Evolutionary conservation across 2,888 invertebrate species (phyloP).

Genomic region (Epinotia nisella): DNA sequence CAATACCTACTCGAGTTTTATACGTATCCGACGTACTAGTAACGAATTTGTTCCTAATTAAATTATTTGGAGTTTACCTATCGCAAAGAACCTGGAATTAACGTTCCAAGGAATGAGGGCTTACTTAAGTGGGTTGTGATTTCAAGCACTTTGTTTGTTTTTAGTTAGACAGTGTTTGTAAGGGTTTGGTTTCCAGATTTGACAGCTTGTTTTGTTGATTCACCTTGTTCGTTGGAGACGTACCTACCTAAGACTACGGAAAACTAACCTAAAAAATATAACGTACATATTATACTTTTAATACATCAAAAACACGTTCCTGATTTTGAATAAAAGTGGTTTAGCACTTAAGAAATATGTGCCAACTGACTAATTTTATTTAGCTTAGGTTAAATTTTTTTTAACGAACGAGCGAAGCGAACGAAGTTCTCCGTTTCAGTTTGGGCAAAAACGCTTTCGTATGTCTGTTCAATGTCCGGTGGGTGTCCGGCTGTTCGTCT

Average conservation of each 20-base stretch:
- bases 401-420: too few relatives aligned
- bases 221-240: slow-evolving; percentile 24
- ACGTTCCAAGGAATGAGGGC: neutral
- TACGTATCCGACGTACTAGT: slow-evolving; percentile 15
- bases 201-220: slow-evolving; percentile 35
- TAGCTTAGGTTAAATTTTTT: too few relatives aligned
- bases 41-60: slow-evolving; percentile 35
- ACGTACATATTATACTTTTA: too few relatives aligned
- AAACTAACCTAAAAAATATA: too few relatives aligned
- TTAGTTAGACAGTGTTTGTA: slow-evolving; percentile 7
- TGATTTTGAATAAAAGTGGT: too few relatives aligned
- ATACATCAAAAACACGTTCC: too few relatives aligned
- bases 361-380: too few relatives aligned
- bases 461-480: too few relatives aligned
- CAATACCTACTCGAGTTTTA: slow-evolving; percentile 24
- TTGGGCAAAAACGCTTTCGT: too few relatives aligned
- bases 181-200: slow-evolving; percentile 23
- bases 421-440: too few relatives aligned
- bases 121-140: neutral
- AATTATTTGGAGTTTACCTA: slow-evolving; percentile 36
- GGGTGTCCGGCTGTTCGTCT: too few relatives aligned
- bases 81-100: neutral
- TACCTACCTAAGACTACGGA: neutral
- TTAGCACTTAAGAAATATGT: too few relatives aligned
- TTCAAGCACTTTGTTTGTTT: neutral